Conservation (phyloP, 2,113 vertebrate species). For the Gambusia holbrooki region DNA sequence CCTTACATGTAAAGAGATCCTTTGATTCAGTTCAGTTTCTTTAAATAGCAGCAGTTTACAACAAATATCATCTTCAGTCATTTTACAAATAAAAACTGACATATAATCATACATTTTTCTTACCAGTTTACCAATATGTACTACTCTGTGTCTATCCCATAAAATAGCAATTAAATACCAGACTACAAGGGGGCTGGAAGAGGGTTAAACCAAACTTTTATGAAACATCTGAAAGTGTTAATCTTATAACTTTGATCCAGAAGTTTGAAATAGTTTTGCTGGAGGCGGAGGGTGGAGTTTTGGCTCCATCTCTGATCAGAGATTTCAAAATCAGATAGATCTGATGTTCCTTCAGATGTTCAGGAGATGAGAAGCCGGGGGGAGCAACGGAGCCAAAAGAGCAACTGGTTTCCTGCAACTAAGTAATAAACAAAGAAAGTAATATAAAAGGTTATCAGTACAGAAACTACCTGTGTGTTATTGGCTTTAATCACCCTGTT, state of each 20-base stretch:
- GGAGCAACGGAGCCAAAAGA: conserved; percentile 16
- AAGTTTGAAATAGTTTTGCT: conserved; percentile 30
- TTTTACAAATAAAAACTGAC: too few relatives aligned
- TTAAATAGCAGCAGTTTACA: too few relatives aligned
- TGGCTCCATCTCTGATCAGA: conserved; percentile 37
- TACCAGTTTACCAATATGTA: too few relatives aligned
- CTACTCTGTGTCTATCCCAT: too few relatives aligned
- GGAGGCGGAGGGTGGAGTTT: conserved; percentile 35
- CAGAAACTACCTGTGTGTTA: too few relatives aligned
- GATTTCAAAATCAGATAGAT: conserved; percentile 54
- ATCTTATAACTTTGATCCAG: conserved; percentile 52
- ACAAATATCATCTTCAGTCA: too few relatives aligned
- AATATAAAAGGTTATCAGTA: neutral
- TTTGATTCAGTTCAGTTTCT: too few relatives aligned
- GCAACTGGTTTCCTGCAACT: neutral
- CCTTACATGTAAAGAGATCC: too few relatives aligned
- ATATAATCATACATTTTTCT: too few relatives aligned
- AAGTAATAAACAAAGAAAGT: neutral
- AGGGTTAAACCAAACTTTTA: neutral
- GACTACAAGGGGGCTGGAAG: neutral
- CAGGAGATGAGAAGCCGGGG: conserved; percentile 27
- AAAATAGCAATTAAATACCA: neutral
- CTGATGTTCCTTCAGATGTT: conserved; percentile 44
- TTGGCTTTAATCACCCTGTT: neutral
- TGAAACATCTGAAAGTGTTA: conserved; percentile 21